Evolutionary conservation across 1,140 invertebrate species (phyloP).

Genomic region (Ruditapes philippinarum): DNA sequence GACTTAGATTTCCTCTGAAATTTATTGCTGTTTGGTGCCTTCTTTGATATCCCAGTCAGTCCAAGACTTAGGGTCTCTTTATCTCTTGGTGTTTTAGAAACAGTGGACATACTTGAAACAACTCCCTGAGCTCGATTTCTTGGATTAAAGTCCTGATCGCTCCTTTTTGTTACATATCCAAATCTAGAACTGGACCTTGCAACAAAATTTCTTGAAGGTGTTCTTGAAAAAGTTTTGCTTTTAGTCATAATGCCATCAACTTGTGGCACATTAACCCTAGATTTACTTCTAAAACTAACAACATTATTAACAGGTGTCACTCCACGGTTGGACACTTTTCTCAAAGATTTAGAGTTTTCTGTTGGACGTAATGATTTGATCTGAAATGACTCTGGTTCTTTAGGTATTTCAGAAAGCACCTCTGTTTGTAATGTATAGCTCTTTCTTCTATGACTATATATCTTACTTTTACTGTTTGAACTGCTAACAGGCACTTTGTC

Average conservation of each 20-base stretch:
- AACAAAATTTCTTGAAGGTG: slow-evolving; percentile 27
- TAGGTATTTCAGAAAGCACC: slow-evolving; percentile 26
- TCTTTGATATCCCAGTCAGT: slow-evolving; percentile 31
- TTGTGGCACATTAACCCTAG: slow-evolving; percentile 10
- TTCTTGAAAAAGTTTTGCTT: slow-evolving; percentile 37
- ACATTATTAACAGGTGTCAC: slow-evolving; percentile 3
- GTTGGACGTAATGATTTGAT: slow-evolving; percentile 46
- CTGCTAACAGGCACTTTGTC: slow-evolving; percentile 61
- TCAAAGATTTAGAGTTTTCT: slow-evolving; percentile 46
- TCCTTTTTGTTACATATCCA: slow-evolving; percentile 45
- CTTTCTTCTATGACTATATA: slow-evolving; percentile 39
- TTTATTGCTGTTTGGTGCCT: not conserved
- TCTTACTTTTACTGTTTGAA: slow-evolving; percentile 22
- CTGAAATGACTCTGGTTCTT: slow-evolving; percentile 1
- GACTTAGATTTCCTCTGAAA: slow-evolving; percentile 21
- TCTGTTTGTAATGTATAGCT: slow-evolving; percentile 51
- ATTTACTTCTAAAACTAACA: not conserved
- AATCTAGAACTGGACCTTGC: slow-evolving; percentile 1
- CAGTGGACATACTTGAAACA: slow-evolving; percentile 27
- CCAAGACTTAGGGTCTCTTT: slow-evolving; percentile 52
- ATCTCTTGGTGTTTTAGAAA: slow-evolving; percentile 17
- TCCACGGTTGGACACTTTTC: slow-evolving; percentile 47
- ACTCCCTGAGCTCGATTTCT: slow-evolving; percentile 22
- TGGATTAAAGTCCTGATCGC: slow-evolving; percentile 35
- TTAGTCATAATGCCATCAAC: slow-evolving; percentile 20